A percentile compares a stretch with the other conserved stretches of the same genome.
phyloP scores from a whole-genome alignment of 1,140 invertebrate genomes.

The Drosophila albomicans region DNA sequence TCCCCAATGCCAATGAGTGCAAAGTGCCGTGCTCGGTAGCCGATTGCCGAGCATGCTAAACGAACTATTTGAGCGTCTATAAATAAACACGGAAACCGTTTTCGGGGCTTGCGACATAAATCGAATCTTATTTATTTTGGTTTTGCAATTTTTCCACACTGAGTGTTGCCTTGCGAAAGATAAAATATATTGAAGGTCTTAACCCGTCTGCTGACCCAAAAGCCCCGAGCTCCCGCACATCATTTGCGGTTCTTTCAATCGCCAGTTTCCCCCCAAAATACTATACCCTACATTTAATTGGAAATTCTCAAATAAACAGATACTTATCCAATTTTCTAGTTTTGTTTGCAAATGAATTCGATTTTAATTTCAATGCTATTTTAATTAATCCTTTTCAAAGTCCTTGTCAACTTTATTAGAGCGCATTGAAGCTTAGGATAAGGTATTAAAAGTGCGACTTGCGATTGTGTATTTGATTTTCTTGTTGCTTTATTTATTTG shows the following conservation, averaged over 20 bases:
- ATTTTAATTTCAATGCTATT: too few species aligned
- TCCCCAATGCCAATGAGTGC: slow-evolving; percentile 17
- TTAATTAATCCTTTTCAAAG: neutral
- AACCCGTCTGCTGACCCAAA: slow-evolving; percentile 57
- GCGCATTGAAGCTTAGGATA: neutral
- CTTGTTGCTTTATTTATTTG: slow-evolving; percentile 80
- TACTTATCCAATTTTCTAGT: neutral
- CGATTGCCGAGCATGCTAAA: slow-evolving; percentile 43
- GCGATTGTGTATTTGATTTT: slow-evolving; percentile 2
- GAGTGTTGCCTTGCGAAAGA: slow-evolving; percentile 72
- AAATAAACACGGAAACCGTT: slow-evolving; percentile 74
- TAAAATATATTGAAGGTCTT: slow-evolving; percentile 77
- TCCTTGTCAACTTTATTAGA: too few species aligned
- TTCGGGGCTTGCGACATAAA: slow-evolving; percentile 66
- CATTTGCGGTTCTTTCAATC: slow-evolving; percentile 59
- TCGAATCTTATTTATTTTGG: slow-evolving; percentile 83
- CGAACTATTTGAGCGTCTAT: slow-evolving; percentile 77
- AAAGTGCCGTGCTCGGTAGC: neutral
- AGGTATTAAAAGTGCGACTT: slow-evolving; percentile 50
- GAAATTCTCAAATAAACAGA: neutral
- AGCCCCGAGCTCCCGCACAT: slow-evolving; percentile 27
- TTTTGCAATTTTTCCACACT: slow-evolving; percentile 73
- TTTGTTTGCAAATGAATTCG: neutral
- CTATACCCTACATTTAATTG: slow-evolving; percentile 3
- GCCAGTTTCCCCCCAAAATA: slow-evolving; percentile 7